Conservation (phyloP, 2,888 invertebrate genomes). For the Folsomia manolachei region DNA sequence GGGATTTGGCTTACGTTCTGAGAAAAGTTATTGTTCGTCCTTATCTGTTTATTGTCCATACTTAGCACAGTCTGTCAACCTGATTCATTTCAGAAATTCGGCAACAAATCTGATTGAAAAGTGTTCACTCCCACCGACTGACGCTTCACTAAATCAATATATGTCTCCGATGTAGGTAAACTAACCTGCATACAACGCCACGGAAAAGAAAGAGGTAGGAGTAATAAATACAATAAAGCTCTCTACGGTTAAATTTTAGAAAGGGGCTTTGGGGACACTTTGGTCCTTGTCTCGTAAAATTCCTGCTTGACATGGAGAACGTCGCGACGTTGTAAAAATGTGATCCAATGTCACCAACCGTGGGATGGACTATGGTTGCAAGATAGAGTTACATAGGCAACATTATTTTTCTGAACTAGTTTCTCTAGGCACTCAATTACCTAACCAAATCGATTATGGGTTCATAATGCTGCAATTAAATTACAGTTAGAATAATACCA, state of each 20-base stretch:
- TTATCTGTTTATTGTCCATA: constrained; percentile 1
- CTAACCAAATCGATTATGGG: not conserved
- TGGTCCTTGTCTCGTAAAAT: constrained; percentile 15
- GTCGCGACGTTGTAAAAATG: constrained; percentile 12
- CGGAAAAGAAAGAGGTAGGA: not conserved
- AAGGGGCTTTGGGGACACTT: constrained; percentile 2
- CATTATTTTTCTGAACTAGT: no score
- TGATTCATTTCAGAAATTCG: not conserved
- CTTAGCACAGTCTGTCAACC: constrained; percentile 5
- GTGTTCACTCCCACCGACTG: not conserved
- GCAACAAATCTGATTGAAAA: not conserved
- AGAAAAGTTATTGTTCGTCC: not conserved
- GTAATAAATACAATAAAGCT: not conserved
- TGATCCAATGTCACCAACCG: constrained; percentile 12
- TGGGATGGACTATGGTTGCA: not conserved
- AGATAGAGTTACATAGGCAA: no score
- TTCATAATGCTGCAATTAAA: not conserved
- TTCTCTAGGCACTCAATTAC: not conserved
- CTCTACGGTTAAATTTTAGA: no score
- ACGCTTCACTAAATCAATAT: not conserved
- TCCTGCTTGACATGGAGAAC: constrained; percentile 20
- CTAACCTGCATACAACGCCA: not conserved
- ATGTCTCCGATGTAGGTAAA: not conserved
- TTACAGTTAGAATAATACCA: not conserved
- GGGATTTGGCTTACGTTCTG: constrained; percentile 2